These are phyloP conservation scores for Anabacerthia variegaticeps DNA, from an alignment of 2,797 vertebrate genomes.

Conservation along the genomic window DNA sequence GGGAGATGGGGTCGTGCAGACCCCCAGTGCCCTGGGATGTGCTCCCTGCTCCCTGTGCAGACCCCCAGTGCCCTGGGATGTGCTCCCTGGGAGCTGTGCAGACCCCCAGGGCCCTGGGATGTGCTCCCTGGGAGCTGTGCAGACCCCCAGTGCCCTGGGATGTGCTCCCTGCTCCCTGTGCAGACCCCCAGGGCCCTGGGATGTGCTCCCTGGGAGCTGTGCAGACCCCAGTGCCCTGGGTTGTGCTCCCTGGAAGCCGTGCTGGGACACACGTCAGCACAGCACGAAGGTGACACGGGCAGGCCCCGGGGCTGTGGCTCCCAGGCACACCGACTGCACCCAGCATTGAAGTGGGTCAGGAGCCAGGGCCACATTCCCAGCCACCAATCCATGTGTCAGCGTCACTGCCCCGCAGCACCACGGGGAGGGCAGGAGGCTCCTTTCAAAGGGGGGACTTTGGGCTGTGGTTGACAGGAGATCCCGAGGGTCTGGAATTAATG, in stretches of 20 bases:
- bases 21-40: too few species aligned
- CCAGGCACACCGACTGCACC: neutral
- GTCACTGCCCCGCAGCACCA: neutral
- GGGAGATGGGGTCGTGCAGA: accelerated
- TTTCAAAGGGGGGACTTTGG: neutral
- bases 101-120: too few species aligned
- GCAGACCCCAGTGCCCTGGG: neutral
- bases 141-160: too few species aligned
- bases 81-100: too few species aligned
- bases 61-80: too few species aligned
- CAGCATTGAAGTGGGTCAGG: neutral
- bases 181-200: too few species aligned
- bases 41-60: too few species aligned
- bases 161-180: too few species aligned
- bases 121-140: too few species aligned
- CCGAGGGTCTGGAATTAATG: neutral
- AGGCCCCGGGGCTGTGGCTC: neutral
- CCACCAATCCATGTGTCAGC: neutral
- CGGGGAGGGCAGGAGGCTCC: neutral
- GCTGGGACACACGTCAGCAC: neutral
- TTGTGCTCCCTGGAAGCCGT: neutral
- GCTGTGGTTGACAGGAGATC: neutral
- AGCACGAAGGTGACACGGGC: neutral
- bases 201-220: too few species aligned
- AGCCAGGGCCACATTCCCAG: neutral